Evolutionary conservation across 2,888 invertebrate species (phyloP), one percentile per base, ranked within the genome.

Genomic region (Tenthredo scrophulariae): DNA sequence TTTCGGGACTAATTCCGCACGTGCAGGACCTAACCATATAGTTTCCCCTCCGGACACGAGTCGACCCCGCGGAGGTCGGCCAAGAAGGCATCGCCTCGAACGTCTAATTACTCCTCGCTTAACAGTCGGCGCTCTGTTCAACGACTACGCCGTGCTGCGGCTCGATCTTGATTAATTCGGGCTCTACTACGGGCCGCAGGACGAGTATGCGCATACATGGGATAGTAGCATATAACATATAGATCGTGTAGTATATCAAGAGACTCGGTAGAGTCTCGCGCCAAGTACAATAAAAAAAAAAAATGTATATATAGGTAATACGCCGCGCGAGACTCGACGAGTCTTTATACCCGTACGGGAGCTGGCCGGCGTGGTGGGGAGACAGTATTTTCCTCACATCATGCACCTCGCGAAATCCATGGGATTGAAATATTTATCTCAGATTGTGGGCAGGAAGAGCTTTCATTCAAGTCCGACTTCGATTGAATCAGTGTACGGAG

Each of bases 111-210:
- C 83, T 70, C 33, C n/a, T 40, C 67, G 67, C 46, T 43, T n/a
- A 83, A 83, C 83, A 83, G 83, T 67, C 83, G 33, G 13, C 33
- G 67, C 83, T 50, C 83, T 83, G 83, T 83, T 70, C 83, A 70
- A 83, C 83, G 46, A 43, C 83, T 80, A 65, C 50, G 70, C 83
- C 40, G 40, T 26, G 13, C 33, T 58, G 37, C 37, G 80, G 40
- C 40, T 62, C 80, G 62, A 80, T 80, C 80, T 80, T 80, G 80
- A 80, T 80, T 80, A 80, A 62, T 80, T 80, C 80, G 62, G 58
- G n/a, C 22, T 80, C n/a, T 40, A 15, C 40, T 62, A 50, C 77
- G 29, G 54, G 77, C 29, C 50, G 33, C 33, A 7, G 77, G 29
- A 18, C n/a, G 18, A 50, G 40, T 80, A 80, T 40, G 80, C 58